These are phyloP conservation scores for Mellivora capensis DNA, from an alignment of 2,113 vertebrate species.

Conservation along the genomic window DNA sequence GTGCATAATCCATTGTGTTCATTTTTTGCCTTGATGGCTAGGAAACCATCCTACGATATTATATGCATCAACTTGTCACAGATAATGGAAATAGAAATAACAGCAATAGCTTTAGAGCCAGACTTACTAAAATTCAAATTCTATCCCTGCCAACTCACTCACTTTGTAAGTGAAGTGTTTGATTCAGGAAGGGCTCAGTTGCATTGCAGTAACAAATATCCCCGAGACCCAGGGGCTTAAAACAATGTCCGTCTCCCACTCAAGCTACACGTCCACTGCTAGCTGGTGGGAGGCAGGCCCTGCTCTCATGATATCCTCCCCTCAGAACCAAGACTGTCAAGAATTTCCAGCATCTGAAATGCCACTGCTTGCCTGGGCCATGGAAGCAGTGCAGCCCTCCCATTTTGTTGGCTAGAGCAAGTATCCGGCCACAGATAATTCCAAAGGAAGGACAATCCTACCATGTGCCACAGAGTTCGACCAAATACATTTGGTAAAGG, in stretches of 20 bases:
- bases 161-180: background rate
- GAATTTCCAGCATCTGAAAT: background rate
- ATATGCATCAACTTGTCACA: background rate
- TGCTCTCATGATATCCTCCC: background rate
- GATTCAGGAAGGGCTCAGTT: background rate
- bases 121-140: background rate
- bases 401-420: background rate
- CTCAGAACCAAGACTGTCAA: background rate
- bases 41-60: background rate
- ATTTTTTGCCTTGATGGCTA: background rate
- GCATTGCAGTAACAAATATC: background rate
- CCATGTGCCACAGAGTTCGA: background rate
- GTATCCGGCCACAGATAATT: background rate
- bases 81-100: background rate
- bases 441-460: background rate
- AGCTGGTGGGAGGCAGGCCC: background rate
- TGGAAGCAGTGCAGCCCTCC: background rate
- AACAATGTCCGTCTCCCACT: background rate
- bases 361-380: background rate
- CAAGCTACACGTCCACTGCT: fast-evolving
- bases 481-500: background rate
- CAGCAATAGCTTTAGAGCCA: background rate
- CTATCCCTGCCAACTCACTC: background rate
- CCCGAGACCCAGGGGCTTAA: background rate
- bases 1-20: background rate